These are phyloP conservation scores for Mayetiola destructor DNA, from an alignment of 2,888 invertebrate genomes.

Conservation along the genomic window DNA sequence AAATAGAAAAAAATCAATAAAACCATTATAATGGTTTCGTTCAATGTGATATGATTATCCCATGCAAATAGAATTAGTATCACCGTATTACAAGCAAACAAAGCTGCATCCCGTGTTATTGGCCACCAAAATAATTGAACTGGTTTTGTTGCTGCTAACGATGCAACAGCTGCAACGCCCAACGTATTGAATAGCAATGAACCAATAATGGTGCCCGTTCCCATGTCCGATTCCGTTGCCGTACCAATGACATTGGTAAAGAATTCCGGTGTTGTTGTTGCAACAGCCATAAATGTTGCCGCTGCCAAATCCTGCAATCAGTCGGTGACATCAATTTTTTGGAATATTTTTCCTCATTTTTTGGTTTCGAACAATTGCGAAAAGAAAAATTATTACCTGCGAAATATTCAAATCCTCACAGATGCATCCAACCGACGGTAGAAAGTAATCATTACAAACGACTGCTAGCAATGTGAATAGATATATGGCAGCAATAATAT, in stretches of 20 bases:
- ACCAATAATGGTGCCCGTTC: conserved; percentile 76
- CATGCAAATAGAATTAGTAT: conserved; percentile 57
- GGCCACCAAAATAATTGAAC: conserved; percentile 67
- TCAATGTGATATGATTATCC: conserved; percentile 67
- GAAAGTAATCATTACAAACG: not conserved
- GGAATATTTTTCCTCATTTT: no score
- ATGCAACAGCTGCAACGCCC: conserved; percentile 68
- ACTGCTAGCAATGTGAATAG: not conserved
- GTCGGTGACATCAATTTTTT: no score
- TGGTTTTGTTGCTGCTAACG: conserved; percentile 57
- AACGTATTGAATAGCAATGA: conserved; percentile 77
- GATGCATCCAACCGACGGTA: not conserved
- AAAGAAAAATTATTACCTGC: not conserved
- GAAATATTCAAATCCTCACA: not conserved
- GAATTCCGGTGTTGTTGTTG: conserved; percentile 87
- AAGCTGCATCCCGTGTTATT: conserved; percentile 61
- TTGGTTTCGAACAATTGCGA: not conserved
- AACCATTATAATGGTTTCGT: conserved; percentile 58
- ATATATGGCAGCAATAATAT: not conserved
- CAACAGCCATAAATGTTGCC: conserved; percentile 92
- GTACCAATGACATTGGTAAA: conserved; percentile 86
- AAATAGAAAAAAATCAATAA: conserved; percentile 60
- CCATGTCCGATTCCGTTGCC: conserved; percentile 66
- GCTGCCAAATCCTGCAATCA: conserved; percentile 69
- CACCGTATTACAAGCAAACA: conserved; percentile 59